These are phyloP conservation scores for Brachionus manjavacas DNA, from an alignment of 1,140 invertebrate genomes.

Conservation along the genomic window DNA sequence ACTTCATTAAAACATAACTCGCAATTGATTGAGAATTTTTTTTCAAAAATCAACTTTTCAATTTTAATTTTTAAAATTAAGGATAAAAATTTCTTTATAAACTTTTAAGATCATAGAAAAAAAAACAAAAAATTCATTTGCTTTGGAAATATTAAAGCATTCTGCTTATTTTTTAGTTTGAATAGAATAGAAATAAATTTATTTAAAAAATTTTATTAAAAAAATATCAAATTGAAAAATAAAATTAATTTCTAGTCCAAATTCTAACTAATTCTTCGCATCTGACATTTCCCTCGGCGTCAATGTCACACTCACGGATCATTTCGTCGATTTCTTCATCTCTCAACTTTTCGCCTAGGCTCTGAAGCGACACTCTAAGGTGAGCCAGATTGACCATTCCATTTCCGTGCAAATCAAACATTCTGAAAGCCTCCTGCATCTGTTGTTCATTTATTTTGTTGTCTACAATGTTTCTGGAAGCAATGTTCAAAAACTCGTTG, in stretches of 20 bases:
- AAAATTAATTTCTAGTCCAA: conserved; percentile 14
- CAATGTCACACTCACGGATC: conserved; percentile 66
- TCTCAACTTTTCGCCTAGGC: conserved; percentile 78
- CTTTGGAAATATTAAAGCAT: too few species aligned
- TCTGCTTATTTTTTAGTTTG: not conserved
- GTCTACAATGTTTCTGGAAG: not conserved
- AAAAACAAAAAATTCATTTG: too few species aligned
- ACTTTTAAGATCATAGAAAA: too few species aligned
- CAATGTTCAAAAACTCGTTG: conserved; percentile 16
- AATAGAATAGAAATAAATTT: not conserved
- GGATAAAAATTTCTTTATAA: too few species aligned
- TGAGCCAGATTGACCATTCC: conserved; percentile 79
- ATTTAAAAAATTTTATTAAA: not conserved
- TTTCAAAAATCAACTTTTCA: too few species aligned
- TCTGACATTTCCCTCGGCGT: conserved; percentile 38
- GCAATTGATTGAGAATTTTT: too few species aligned
- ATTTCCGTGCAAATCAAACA: conserved; percentile 64
- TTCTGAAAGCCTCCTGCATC: conserved; percentile 32
- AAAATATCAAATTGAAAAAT: not conserved
- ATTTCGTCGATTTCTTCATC: conserved; percentile 83
- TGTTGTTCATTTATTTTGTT: conserved; percentile 29
- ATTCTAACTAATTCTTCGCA: conserved; percentile 30
- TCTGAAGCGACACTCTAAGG: conserved; percentile 81
- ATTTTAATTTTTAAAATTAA: too few species aligned
- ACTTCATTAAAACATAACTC: too few species aligned